phyloP scores from a whole-genome alignment of 2,113 vertebrate genomes.

The Haemorhous mexicanus region DNA sequence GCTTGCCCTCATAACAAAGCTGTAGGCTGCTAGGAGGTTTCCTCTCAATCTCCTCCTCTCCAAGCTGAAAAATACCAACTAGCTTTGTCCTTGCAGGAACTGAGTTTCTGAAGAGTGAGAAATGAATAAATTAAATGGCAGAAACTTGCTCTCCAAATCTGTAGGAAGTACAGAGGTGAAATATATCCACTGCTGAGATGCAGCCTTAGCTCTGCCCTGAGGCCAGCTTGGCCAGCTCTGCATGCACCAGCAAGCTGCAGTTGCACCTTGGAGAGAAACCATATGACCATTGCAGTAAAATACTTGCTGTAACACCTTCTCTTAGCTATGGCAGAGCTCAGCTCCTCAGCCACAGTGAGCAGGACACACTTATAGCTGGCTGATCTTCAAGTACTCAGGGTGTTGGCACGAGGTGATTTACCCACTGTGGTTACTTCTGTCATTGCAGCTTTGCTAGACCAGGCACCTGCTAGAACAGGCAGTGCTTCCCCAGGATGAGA shows the following conservation, averaged over 20 bases:
- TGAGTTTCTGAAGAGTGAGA: background rate
- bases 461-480: background rate
- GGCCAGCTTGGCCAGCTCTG: background rate
- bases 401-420: accelerated
- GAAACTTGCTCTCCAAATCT: background rate
- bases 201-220: background rate
- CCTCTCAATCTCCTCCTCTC: background rate
- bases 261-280: background rate
- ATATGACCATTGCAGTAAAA: background rate
- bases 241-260: background rate
- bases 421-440: background rate
- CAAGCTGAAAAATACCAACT: background rate
- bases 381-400: background rate
- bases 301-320: background rate
- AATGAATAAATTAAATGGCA: background rate
- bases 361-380: background rate
- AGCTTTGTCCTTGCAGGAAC: background rate
- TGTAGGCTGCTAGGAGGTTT: background rate
- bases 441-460: background rate
- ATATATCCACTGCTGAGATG: background rate
- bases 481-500: background rate
- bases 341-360: background rate
- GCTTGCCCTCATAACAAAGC: background rate
- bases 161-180: background rate
- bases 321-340: background rate